phyloP scores from a whole-genome alignment of 1,140 invertebrate genomes.

The Drosophila parabipectinata region DNA sequence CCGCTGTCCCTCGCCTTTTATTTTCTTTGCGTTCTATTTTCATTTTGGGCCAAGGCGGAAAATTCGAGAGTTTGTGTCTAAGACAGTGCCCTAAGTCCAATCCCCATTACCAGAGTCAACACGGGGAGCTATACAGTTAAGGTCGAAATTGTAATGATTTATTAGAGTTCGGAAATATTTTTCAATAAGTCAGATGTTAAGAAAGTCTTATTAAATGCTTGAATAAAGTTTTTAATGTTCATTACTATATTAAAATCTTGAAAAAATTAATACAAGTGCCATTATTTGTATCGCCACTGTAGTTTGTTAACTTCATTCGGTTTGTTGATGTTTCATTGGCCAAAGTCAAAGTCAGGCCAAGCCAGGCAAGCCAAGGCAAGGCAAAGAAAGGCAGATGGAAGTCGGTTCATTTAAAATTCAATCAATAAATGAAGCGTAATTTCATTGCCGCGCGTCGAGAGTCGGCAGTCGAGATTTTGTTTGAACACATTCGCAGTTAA shows the following conservation, averaged over 20 bases:
- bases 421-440: slow-evolving; percentile 79
- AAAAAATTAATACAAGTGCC: neutral
- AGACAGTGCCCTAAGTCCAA: slow-evolving; percentile 27
- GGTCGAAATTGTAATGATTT: neutral
- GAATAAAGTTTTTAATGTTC: too few relatives aligned
- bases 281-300: slow-evolving; percentile 8
- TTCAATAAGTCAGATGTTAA: neutral
- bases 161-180: neutral
- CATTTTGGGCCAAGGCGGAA: slow-evolving; percentile 50
- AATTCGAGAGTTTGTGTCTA: slow-evolving; percentile 54
- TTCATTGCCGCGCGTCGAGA: slow-evolving; percentile 54
- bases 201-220: too few relatives aligned
- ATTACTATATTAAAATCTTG: too few relatives aligned
- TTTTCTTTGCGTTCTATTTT: slow-evolving; percentile 31
- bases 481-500: slow-evolving; percentile 32
- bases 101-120: slow-evolving; percentile 72
- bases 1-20: neutral
- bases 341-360: slow-evolving; percentile 17
- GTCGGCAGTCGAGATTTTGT: slow-evolving; percentile 50
- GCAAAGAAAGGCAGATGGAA: slow-evolving; percentile 7
- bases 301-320: slow-evolving; percentile 5
- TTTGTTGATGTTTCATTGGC: slow-evolving; percentile 15
- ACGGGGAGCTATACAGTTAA: slow-evolving; percentile 7
- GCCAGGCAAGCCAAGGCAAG: neutral
- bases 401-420: slow-evolving; percentile 69